Conservation (phyloP, 2,888 invertebrate genomes). For the Villa cingulata region DNA sequence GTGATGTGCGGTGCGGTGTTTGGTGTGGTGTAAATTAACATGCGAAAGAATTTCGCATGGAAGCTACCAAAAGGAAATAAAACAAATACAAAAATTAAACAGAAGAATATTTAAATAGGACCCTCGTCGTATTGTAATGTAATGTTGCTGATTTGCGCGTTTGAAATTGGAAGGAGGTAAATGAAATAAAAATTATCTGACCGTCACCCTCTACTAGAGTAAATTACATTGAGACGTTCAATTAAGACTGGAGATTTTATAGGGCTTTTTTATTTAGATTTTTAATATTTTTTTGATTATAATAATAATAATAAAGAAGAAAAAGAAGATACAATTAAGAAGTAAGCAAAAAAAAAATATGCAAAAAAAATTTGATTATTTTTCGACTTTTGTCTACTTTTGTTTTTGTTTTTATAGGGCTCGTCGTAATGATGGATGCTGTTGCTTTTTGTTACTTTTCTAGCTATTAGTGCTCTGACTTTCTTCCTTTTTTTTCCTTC, state of each 20-base stretch:
- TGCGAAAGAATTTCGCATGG: background rate
- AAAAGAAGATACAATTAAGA: no score
- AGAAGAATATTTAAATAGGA: background rate
- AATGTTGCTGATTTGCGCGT: background rate
- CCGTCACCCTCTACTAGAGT: background rate
- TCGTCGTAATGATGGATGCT: no score
- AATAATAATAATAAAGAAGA: no score
- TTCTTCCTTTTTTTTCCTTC: no score
- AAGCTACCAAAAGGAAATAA: background rate
- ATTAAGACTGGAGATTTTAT: background rate
- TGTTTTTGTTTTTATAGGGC: no score
- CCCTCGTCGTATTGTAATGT: background rate
- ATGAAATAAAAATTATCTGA: background rate
- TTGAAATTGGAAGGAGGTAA: background rate
- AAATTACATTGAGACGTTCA: background rate
- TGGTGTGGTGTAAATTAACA: background rate
- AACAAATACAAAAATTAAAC: no score
- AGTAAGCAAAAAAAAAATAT: no score
- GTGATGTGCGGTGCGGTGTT: background rate
- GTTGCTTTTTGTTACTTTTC: no score
- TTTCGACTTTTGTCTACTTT: no score
- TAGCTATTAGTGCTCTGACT: no score
- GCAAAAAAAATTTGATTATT: no score
- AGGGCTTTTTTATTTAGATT: background rate
- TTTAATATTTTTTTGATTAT: background rate